These are phyloP conservation scores for Cyprichromis sp. DNA, from an alignment of 2,113 vertebrate species.

Conservation along the genomic window DNA sequence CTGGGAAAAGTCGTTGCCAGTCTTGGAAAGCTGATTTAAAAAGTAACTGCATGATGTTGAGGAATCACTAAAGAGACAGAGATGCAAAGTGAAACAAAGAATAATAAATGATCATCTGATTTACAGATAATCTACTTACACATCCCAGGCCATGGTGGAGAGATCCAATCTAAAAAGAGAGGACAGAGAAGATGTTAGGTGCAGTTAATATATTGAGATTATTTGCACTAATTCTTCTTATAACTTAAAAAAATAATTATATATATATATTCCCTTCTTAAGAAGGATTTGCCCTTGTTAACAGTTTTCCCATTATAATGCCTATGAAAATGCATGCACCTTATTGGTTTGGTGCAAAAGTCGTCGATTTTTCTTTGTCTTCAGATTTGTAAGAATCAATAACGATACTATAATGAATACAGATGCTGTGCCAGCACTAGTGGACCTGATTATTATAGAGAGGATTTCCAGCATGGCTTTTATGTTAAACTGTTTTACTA, in stretches of 20 bases:
- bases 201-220: background rate
- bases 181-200: background rate
- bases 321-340: background rate
- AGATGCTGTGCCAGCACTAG: background rate
- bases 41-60: background rate
- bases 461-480: background rate
- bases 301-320: background rate
- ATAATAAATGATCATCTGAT: background rate
- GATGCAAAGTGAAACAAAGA: background rate
- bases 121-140: constrained; percentile 78
- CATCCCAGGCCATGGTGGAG: constrained; percentile 95
- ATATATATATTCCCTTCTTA: background rate
- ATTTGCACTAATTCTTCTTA: background rate
- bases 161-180: constrained; percentile 84
- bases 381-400: background rate
- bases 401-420: background rate
- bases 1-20: background rate
- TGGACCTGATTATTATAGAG: background rate
- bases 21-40: background rate
- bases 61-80: background rate
- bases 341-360: background rate
- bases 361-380: background rate
- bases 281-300: background rate
- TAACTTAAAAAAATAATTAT: background rate
- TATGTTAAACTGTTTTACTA: background rate